phyloP scores from a whole-genome alignment of 2,113 vertebrate genomes.

The Lepus europaeus region DNA sequence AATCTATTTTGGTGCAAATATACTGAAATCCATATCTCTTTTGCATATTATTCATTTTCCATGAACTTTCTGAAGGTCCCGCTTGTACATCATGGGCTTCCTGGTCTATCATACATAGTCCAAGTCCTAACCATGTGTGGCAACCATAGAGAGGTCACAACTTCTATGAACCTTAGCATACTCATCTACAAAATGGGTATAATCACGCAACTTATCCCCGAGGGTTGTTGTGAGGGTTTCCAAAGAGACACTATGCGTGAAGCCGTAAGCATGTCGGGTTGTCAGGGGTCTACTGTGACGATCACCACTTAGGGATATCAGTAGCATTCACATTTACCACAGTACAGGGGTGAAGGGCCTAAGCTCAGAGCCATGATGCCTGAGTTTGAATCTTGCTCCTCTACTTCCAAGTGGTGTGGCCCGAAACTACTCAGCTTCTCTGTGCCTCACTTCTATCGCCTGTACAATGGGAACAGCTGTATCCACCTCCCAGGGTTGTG shows the following conservation, averaged over 20 bases:
- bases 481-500: neutral
- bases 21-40: too few species aligned
- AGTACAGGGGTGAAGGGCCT: neutral
- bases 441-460: neutral
- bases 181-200: neutral
- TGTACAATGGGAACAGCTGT: neutral
- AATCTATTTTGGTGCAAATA: too few species aligned
- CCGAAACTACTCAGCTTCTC: neutral
- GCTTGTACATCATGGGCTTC: neutral
- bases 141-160: neutral
- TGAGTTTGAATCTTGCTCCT: neutral
- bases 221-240: neutral
- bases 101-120: neutral
- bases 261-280: neutral
- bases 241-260: neutral
- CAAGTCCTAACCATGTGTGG: neutral
- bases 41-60: too few species aligned
- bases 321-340: too few species aligned
- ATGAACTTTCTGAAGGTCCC: too few species aligned
- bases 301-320: too few species aligned
- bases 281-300: neutral
- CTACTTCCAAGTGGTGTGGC: neutral
- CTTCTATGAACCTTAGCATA: neutral
- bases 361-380: neutral
- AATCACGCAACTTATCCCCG: neutral